Percentiles rank a stretch among this genome's conserved stretches.
Conservation (phyloP, 1,140 invertebrate species). For the Choristoneura fumiferana region DNA sequence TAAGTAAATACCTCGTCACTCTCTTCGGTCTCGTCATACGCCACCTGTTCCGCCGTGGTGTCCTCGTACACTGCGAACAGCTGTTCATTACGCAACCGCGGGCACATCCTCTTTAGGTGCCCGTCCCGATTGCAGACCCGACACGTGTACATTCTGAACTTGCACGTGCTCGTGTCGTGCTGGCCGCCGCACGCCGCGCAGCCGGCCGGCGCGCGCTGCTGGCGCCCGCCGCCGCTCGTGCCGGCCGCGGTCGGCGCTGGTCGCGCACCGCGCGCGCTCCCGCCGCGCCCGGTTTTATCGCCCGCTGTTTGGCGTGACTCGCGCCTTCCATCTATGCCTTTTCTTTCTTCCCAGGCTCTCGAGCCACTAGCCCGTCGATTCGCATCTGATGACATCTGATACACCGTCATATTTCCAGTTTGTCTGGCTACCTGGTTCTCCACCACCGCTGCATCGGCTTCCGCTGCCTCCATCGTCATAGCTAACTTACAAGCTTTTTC, state of each 20-base stretch:
- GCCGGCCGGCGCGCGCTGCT: not conserved
- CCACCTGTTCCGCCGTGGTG: not conserved
- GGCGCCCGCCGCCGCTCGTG: not conserved
- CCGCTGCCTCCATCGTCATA: not conserved
- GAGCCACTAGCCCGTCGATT: not conserved
- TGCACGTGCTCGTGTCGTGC: not conserved
- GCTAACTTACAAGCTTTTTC: not conserved
- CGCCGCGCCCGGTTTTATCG: not conserved
- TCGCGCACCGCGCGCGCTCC: not conserved
- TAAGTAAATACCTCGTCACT: slow-evolving; percentile 18
- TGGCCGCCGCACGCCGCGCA: too few species aligned
- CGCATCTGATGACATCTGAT: not conserved
- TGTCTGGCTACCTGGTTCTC: not conserved
- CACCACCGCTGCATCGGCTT: too few species aligned
- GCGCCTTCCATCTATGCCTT: too few species aligned
- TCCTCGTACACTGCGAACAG: not conserved
- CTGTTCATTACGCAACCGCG: not conserved
- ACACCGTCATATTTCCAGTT: not conserved
- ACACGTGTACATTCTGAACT: slow-evolving; percentile 3
- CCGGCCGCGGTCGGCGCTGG: not conserved
- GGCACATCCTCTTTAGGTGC: slow-evolving; percentile 11
- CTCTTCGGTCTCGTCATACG: not conserved
- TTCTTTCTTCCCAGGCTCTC: not conserved
- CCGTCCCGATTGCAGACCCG: slow-evolving; percentile 12
- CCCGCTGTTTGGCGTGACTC: not conserved